A percentile compares a stretch with the other conserved stretches of the same genome.
These are phyloP conservation scores for Himantopus leucocephalus DNA, from an alignment of 2,113 vertebrate species.

Conservation along the genomic window DNA sequence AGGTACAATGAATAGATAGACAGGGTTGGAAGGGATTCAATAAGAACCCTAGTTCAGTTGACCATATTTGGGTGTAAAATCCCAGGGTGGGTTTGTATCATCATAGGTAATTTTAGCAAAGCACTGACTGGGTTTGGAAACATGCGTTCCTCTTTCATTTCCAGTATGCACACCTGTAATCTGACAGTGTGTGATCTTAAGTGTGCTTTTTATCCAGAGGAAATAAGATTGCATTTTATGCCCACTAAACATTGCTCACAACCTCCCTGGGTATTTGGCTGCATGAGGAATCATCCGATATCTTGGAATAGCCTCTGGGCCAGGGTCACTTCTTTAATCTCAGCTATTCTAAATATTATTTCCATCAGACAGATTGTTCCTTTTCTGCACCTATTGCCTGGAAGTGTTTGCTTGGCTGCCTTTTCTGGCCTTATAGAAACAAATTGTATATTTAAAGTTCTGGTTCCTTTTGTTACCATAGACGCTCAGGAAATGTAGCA, in stretches of 20 bases:
- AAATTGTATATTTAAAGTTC: background rate
- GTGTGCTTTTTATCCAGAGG: background rate
- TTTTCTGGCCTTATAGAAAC: background rate
- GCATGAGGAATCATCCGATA: background rate
- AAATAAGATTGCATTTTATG: background rate
- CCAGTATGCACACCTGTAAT: background rate
- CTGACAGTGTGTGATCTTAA: background rate
- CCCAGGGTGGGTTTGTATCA: background rate
- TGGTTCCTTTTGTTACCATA: background rate
- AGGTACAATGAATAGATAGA: fast-evolving
- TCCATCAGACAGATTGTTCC: background rate
- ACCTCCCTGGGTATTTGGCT: background rate
- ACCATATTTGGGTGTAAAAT: background rate
- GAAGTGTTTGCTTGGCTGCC: background rate
- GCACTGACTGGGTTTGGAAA: background rate
- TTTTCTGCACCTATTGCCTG: background rate
- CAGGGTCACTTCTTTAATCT: background rate
- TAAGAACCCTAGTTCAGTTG: background rate
- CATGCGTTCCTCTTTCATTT: background rate
- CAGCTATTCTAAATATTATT: background rate
- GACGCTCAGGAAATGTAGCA: background rate
- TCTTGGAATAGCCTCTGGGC: background rate
- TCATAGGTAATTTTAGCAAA: background rate
- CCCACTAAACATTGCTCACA: background rate
- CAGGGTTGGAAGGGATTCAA: background rate